phyloP scores from a whole-genome alignment of 2,888 invertebrate genomes.

The Ochropleura plecta region DNA sequence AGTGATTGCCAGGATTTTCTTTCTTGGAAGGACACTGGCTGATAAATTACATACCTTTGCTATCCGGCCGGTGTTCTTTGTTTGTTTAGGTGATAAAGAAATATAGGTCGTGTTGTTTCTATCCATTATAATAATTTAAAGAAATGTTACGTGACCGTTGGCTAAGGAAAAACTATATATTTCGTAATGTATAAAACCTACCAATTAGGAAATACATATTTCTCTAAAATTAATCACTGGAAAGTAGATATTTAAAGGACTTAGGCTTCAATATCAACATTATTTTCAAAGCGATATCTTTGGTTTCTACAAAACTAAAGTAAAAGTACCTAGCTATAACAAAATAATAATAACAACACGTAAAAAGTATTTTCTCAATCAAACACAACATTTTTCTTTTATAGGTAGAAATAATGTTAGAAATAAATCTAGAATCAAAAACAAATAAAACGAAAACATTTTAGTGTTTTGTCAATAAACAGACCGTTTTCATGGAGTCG shows the following conservation, averaged over 20 bases:
- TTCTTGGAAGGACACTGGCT: slow-evolving; percentile 79
- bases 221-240: neutral
- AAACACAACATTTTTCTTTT: slow-evolving; percentile 21
- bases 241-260: neutral
- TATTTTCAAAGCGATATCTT: neutral
- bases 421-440: slow-evolving; percentile 33
- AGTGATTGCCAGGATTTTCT: slow-evolving; percentile 86
- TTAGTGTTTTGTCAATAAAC: slow-evolving; percentile 31
- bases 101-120: slow-evolving; percentile 18
- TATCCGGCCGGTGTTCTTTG: slow-evolving; percentile 63
- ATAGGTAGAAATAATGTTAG: slow-evolving; percentile 12
- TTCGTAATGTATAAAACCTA: neutral
- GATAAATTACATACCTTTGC: slow-evolving; percentile 80
- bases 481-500: slow-evolving; percentile 31
- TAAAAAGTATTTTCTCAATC: slow-evolving; percentile 16
- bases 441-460: slow-evolving; percentile 30
- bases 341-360: slow-evolving; percentile 1
- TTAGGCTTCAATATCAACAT: neutral
- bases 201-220: neutral
- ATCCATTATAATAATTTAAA: neutral
- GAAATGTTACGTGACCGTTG: neutral
- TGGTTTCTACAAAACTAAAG: neutral
- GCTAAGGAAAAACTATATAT: neutral
- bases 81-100: slow-evolving; percentile 35
- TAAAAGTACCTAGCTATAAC: neutral